Evolutionary conservation across 2,888 invertebrate genomes (phyloP).

Genomic region (Eupithecia vulgata): DNA sequence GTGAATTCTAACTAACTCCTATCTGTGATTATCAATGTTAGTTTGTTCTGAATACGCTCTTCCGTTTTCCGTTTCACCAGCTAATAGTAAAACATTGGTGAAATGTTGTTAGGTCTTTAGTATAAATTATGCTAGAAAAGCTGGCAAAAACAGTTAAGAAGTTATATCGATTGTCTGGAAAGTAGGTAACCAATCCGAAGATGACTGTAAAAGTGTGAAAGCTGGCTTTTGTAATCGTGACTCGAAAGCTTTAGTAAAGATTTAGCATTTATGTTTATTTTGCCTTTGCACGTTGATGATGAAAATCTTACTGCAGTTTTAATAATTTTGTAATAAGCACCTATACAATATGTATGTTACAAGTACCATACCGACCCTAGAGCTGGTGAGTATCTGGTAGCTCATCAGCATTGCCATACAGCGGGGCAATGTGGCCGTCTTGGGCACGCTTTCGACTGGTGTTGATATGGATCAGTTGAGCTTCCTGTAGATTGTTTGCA

Average conservation of each 20-base stretch:
- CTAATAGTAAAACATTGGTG: background rate
- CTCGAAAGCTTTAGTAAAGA: background rate
- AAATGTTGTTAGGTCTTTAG: background rate
- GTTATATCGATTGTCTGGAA: slow-evolving; percentile 7
- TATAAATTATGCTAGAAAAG: background rate
- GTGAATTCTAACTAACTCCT: background rate
- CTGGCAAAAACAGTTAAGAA: background rate
- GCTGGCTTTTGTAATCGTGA: slow-evolving; percentile 1
- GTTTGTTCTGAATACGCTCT: slow-evolving; percentile 4
- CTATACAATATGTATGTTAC: too few species aligned
- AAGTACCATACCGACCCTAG: too few species aligned
- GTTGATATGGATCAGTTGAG: too few species aligned
- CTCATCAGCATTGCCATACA: too few species aligned
- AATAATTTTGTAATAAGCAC: too few species aligned
- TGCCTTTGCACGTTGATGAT: too few species aligned
- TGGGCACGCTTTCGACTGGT: too few species aligned
- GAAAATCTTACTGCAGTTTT: too few species aligned
- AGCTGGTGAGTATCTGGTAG: too few species aligned
- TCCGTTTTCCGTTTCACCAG: slow-evolving; percentile 4
- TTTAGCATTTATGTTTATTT: background rate
- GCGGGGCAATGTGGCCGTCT: too few species aligned
- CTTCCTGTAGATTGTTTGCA: too few species aligned
- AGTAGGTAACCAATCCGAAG: slow-evolving; percentile 11
- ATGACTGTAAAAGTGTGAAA: slow-evolving; percentile 5
- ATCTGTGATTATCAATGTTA: slow-evolving; percentile 20